Percentiles rank a stretch among this genome's conserved stretches.
These are phyloP conservation scores for Pterocles orientalis DNA, from an alignment of 2,113 vertebrate genomes.

Conservation along the genomic window DNA sequence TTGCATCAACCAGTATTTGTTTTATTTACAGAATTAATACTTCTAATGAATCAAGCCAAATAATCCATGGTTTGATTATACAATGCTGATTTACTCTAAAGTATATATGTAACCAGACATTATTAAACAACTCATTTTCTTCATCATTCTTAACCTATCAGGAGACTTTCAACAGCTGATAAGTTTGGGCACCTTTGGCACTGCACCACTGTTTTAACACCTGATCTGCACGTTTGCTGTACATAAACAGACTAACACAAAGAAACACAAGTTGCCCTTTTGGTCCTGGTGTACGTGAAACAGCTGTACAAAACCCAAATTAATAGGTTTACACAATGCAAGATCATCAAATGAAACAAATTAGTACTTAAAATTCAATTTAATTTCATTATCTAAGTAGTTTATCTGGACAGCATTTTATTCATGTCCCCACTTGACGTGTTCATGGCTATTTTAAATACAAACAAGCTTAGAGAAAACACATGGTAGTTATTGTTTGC, in stretches of 20 bases:
- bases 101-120: background rate
- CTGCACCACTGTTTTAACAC: background rate
- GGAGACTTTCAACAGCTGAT: background rate
- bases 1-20: background rate
- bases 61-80: background rate
- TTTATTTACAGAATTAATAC: background rate
- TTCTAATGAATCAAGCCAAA: background rate
- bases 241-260: background rate
- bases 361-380: background rate
- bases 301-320: background rate
- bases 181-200: background rate
- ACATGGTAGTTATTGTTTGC: conserved; percentile 52
- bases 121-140: background rate
- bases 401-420: conserved; percentile 15
- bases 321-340: background rate
- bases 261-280: background rate
- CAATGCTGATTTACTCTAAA: background rate
- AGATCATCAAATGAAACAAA: background rate
- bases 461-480: conserved; percentile 55
- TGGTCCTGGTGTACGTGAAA: background rate
- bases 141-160: background rate
- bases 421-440: conserved; percentile 17
- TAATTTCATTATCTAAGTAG: background rate
- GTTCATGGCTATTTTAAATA: conserved; percentile 59
- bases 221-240: background rate